Conservation (phyloP, 2,888 invertebrate species). For the Cerastoderma edule region DNA sequence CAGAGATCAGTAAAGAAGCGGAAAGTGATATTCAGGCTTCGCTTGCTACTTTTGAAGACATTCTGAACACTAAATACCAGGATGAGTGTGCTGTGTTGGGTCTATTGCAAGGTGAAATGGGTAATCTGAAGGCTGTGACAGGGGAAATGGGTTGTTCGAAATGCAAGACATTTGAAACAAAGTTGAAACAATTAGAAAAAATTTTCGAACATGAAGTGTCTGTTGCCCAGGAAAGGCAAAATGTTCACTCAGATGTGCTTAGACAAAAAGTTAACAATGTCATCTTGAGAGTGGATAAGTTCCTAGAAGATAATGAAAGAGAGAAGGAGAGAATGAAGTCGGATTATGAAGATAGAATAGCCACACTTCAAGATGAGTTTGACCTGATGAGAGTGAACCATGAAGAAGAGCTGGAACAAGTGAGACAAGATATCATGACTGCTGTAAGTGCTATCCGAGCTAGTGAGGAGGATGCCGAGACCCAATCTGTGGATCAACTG, state of each 20-base stretch:
- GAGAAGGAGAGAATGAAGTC: slow-evolving; percentile 67
- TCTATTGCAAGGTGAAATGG: slow-evolving; percentile 71
- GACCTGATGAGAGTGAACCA: slow-evolving; percentile 82
- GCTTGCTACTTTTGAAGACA: slow-evolving; percentile 74
- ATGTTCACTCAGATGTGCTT: slow-evolving; percentile 75
- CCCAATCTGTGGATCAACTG: slow-evolving; percentile 63
- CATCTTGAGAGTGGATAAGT: slow-evolving; percentile 68
- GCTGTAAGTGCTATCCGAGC: slow-evolving; percentile 79
- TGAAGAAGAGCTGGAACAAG: slow-evolving; percentile 81
- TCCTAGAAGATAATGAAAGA: slow-evolving; percentile 70
- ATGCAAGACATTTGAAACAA: slow-evolving; percentile 67
- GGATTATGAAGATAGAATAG: slow-evolving; percentile 72
- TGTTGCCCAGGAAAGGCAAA: slow-evolving; percentile 73
- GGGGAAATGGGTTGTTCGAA: slow-evolving; percentile 53
- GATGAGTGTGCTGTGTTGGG: slow-evolving; percentile 76
- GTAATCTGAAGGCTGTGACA: slow-evolving; percentile 61
- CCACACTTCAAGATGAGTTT: slow-evolving; percentile 71
- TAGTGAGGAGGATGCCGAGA: slow-evolving; percentile 75
- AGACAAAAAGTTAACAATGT: slow-evolving; percentile 71
- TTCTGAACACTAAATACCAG: slow-evolving; percentile 75
- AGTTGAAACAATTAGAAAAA: slow-evolving; percentile 70
- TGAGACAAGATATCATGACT: slow-evolving; percentile 84
- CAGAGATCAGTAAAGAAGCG: slow-evolving; percentile 71
- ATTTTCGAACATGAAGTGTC: slow-evolving; percentile 73
- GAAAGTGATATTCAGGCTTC: slow-evolving; percentile 72